Evolutionary conservation across 2,888 invertebrate genomes (phyloP).

Genomic region (Smittia sp.): DNA sequence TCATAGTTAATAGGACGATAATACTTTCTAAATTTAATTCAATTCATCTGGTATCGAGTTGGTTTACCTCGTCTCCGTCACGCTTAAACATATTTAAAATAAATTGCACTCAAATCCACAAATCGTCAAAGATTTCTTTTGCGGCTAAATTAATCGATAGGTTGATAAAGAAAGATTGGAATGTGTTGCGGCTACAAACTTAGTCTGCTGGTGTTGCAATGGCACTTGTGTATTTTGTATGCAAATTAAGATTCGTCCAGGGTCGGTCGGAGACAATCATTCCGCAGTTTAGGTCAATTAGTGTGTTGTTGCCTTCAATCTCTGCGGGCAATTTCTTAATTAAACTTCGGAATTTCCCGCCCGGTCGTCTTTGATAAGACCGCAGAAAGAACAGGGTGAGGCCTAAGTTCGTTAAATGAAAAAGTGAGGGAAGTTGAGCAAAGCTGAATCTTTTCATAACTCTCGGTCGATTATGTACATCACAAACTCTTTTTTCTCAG

Average conservation of each 20-base stretch:
- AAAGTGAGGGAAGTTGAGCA: neutral
- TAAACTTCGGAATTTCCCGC: too few relatives aligned
- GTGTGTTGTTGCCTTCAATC: too few relatives aligned
- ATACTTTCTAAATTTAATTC: too few relatives aligned
- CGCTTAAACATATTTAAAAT: constrained; percentile 1
- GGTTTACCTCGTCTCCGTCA: neutral
- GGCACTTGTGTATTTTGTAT: neutral
- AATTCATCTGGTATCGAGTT: too few relatives aligned
- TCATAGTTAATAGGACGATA: too few relatives aligned
- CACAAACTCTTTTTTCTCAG: neutral
- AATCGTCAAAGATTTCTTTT: neutral
- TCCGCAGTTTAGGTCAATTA: neutral
- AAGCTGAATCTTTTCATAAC: neutral
- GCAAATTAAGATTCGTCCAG: neutral
- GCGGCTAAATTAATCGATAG: neutral
- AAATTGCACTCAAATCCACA: constrained; percentile 23
- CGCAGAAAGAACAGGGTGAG: too few relatives aligned
- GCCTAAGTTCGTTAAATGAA: neutral
- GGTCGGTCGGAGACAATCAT: too few relatives aligned
- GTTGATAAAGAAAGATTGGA: neutral
- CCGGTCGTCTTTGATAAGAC: too few relatives aligned
- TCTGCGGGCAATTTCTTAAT: neutral
- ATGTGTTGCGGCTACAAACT: neutral
- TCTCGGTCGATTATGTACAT: neutral
- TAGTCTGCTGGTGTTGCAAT: neutral